Percentiles rank a stretch among this genome's conserved stretches.
Conservation (phyloP, 2,888 invertebrate genomes). For the Anoncus sp. region DNA sequence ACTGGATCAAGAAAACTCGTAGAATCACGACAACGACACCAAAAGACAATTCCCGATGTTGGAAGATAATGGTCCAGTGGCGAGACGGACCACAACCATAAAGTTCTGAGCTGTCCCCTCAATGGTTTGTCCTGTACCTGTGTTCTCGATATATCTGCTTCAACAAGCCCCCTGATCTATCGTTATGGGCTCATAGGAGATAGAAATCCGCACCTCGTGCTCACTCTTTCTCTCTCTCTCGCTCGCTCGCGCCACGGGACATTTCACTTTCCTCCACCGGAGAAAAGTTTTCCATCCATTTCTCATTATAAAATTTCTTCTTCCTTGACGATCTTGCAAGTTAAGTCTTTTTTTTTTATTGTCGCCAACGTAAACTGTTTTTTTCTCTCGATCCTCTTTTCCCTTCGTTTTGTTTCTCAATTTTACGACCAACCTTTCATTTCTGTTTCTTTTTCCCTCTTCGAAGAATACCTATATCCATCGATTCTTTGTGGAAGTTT, state of each 20-base stretch:
- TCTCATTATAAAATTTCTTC: conserved; percentile 55
- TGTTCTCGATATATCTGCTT: conserved; percentile 36
- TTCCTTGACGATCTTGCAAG: conserved; percentile 53
- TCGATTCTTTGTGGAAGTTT: conserved; percentile 29
- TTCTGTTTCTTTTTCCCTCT: conserved; percentile 36
- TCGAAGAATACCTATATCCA: conserved; percentile 35
- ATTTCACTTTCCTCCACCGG: conserved; percentile 60
- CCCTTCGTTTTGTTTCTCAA: conserved; percentile 37
- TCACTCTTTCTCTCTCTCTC: neutral
- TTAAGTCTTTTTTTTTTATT: conserved; percentile 42
- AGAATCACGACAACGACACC: conserved; percentile 35
- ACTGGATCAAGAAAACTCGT: conserved; percentile 49
- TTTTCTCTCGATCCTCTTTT: conserved; percentile 11
- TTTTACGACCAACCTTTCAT: conserved; percentile 38
- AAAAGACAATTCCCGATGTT: conserved; percentile 47
- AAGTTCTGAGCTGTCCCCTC: conserved; percentile 58
- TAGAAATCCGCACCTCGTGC: conserved; percentile 58
- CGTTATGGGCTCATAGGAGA: conserved; percentile 49
- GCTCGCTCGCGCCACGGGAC: conserved; percentile 56
- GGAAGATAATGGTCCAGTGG: conserved; percentile 54
- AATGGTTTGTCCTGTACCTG: conserved; percentile 26
- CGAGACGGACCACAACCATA: conserved; percentile 53
- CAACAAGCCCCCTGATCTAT: conserved; percentile 43
- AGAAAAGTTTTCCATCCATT: conserved; percentile 38
- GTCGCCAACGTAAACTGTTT: conserved; percentile 21